These are phyloP conservation scores for Otus sunia DNA, from an alignment of 2,113 vertebrate species.

Conservation along the genomic window DNA sequence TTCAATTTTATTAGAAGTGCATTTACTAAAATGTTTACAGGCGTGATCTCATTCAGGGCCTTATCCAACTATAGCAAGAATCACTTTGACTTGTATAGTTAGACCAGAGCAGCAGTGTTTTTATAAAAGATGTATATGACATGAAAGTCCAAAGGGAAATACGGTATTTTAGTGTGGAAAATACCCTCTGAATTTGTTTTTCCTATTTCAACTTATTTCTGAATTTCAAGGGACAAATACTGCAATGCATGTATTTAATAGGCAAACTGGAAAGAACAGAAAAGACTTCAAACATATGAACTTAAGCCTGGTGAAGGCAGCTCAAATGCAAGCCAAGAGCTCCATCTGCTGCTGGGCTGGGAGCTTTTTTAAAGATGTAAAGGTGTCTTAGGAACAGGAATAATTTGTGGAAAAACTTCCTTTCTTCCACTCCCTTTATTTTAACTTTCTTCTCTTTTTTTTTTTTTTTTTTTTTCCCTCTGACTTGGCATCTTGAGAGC, in stretches of 20 bases:
- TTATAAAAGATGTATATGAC: rapidly evolving
- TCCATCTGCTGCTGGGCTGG: constrained; percentile 60
- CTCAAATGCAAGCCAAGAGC: constrained; percentile 38
- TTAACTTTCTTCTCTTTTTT: not conserved
- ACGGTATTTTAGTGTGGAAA: not conserved
- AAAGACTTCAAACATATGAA: rapidly evolving
- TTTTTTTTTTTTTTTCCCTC: not conserved
- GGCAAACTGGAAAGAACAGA: not conserved
- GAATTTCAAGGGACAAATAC: not conserved
- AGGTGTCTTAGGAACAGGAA: not conserved
- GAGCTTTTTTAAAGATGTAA: not conserved
- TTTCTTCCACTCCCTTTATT: not conserved
- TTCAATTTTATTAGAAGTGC: not conserved
- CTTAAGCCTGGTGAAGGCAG: rapidly evolving
- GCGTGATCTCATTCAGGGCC: not conserved
- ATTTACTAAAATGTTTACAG: not conserved
- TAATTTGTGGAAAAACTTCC: not conserved
- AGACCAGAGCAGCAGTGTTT: not conserved
- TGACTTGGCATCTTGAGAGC: not conserved
- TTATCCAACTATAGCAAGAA: not conserved
- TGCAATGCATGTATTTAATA: rapidly evolving
- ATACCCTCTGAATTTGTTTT: not conserved
- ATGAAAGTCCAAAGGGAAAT: not conserved
- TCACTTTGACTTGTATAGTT: rapidly evolving
- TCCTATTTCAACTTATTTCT: not conserved